Conservation (phyloP, 2,113 vertebrate genomes). For the Pelecanus crispus region DNA sequence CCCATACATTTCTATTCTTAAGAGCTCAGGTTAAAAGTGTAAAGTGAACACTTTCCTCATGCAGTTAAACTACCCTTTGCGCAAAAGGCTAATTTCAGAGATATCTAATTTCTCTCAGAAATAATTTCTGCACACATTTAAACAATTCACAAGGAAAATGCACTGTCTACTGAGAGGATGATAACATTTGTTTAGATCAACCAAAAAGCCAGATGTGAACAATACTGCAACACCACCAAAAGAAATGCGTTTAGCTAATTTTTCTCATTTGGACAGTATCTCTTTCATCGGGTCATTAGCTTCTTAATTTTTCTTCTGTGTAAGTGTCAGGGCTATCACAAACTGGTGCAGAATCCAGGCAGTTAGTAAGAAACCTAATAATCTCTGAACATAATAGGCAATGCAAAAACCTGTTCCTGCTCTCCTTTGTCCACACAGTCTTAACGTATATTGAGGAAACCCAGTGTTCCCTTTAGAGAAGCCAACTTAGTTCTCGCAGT, state of each 20-base stretch:
- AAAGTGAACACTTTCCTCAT: neutral
- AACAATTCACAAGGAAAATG: slow-evolving; percentile 14
- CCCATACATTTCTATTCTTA: neutral
- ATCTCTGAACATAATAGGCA: neutral
- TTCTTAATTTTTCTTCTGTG: neutral
- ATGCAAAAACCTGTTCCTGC: neutral
- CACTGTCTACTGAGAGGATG: neutral
- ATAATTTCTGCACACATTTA: neutral
- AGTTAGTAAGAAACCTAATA: neutral
- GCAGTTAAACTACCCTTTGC: neutral
- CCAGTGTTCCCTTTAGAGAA: neutral
- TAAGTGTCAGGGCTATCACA: neutral
- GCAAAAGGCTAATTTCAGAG: neutral
- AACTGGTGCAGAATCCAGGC: neutral
- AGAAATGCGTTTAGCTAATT: neutral
- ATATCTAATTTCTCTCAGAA: neutral
- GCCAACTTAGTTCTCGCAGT: neutral
- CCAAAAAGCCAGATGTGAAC: neutral
- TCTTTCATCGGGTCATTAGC: neutral
- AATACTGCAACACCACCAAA: neutral
- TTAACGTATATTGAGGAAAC: neutral
- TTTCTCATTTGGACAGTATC: neutral
- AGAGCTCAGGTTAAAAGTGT: neutral
- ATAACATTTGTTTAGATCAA: neutral
- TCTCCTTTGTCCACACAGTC: neutral